A percentile compares a stretch with the other conserved stretches of the same genome.
phyloP scores from a whole-genome alignment of 2,888 invertebrate genomes.

The Amblyjoppa proteus region DNA sequence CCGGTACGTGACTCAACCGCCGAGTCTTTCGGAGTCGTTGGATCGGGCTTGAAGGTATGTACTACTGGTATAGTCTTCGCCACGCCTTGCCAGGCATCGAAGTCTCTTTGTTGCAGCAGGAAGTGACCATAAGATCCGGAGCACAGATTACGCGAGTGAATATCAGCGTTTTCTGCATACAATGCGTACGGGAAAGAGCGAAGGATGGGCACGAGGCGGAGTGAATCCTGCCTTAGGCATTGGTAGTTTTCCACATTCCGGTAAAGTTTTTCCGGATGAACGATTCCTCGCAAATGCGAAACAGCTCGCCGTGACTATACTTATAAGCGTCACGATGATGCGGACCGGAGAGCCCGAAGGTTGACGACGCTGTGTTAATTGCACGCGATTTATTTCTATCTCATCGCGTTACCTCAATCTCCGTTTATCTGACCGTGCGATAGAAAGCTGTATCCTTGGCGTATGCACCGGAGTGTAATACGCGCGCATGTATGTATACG shows the following conservation, averaged over 20 bases:
- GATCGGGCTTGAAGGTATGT: conserved; percentile 57
- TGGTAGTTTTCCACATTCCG: neutral
- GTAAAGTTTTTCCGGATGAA: too few species aligned
- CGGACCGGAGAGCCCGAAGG: conserved; percentile 20
- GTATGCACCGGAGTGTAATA: conserved; percentile 29
- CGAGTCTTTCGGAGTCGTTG: conserved; percentile 38
- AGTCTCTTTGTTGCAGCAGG: conserved; percentile 74
- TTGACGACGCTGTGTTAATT: conserved; percentile 43
- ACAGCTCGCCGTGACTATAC: too few species aligned
- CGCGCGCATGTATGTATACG: conserved; percentile 35
- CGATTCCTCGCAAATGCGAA: too few species aligned
- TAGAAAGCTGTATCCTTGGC: conserved; percentile 65
- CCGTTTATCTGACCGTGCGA: conserved; percentile 45
- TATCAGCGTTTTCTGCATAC: conserved; percentile 12
- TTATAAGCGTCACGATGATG: too few species aligned
- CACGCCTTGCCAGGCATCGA: conserved; percentile 73
- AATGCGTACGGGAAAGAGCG: neutral
- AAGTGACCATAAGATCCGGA: conserved; percentile 69
- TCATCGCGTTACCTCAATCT: conserved; percentile 57
- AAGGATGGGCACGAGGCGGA: neutral
- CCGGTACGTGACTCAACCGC: conserved; percentile 63
- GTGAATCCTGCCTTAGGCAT: neutral
- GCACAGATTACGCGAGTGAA: conserved; percentile 51
- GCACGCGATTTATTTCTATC: conserved; percentile 48
- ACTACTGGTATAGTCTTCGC: conserved; percentile 52